These are phyloP conservation scores for Centroberyx gerrardi DNA, from an alignment of 2,797 vertebrate genomes.

Conservation along the genomic window DNA sequence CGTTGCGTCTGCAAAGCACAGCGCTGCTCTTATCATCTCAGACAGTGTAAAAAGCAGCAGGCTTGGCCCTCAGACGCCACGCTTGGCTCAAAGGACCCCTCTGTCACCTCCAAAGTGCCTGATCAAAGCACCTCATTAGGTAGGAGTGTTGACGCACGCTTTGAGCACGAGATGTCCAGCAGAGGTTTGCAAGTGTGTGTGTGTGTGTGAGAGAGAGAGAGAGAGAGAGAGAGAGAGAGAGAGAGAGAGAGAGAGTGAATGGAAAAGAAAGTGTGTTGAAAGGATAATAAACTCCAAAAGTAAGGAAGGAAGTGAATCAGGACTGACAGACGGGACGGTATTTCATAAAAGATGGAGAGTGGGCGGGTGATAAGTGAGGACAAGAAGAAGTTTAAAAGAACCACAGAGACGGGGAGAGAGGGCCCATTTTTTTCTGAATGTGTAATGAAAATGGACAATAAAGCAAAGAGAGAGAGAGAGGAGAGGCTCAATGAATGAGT, in stretches of 20 bases:
- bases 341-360: neutral
- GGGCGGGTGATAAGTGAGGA: neutral
- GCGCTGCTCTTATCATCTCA: neutral
- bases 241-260: no score
- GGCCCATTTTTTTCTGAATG: neutral
- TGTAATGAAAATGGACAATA: slow-evolving; percentile 17
- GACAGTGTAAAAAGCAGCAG: slow-evolving; percentile 26
- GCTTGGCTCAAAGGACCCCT: slow-evolving; percentile 9
- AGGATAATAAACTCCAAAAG: neutral
- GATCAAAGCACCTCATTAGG: slow-evolving; percentile 24
- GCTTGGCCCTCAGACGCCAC: neutral
- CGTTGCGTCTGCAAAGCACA: neutral
- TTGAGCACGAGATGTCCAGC: neutral
- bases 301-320: neutral
- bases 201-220: neutral
- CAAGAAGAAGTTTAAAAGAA: neutral
- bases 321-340: neutral
- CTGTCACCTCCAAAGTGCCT: neutral
- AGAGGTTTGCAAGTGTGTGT: neutral
- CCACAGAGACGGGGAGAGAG: neutral
- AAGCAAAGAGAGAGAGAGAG: slow-evolving; percentile 37
- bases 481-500: slow-evolving; percentile 43
- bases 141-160: neutral
- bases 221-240: no score
- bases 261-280: neutral